These are phyloP conservation scores for Seladonia tumulorum DNA, from an alignment of 2,888 invertebrate genomes.

Conservation along the genomic window DNA sequence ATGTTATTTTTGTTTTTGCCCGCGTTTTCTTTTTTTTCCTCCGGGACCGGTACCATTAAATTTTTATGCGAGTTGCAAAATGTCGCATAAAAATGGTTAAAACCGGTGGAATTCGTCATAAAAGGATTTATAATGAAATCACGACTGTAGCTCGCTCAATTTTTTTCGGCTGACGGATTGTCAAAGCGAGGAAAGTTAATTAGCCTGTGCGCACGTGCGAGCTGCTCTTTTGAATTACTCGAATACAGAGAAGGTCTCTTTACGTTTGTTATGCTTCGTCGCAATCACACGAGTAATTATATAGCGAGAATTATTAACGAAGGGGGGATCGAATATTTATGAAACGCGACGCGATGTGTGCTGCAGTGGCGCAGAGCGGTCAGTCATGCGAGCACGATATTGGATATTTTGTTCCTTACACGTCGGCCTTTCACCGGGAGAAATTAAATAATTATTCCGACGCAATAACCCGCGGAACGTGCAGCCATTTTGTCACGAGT, in stretches of 20 bases:
- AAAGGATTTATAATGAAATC: background rate
- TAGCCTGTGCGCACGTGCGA: background rate
- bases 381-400: background rate
- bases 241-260: background rate
- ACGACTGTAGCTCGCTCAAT: background rate
- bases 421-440: background rate
- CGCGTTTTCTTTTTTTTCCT: no score
- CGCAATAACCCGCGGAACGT: background rate
- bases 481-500: background rate
- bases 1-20: background rate
- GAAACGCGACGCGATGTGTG: background rate
- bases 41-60: background rate
- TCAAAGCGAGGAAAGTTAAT: conserved; percentile 1
- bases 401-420: background rate
- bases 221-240: background rate
- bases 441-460: background rate
- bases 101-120: background rate
- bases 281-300: conserved; percentile 3
- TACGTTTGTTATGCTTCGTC: background rate
- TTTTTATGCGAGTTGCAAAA: background rate
- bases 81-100: background rate
- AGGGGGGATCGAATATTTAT: background rate
- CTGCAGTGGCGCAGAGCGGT: background rate
- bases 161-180: background rate
- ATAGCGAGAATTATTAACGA: background rate